Percentiles rank a stretch among this genome's conserved stretches.
These are phyloP conservation scores for Synergus itoensis DNA, from an alignment of 2,888 invertebrate species.

Conservation along the genomic window DNA sequence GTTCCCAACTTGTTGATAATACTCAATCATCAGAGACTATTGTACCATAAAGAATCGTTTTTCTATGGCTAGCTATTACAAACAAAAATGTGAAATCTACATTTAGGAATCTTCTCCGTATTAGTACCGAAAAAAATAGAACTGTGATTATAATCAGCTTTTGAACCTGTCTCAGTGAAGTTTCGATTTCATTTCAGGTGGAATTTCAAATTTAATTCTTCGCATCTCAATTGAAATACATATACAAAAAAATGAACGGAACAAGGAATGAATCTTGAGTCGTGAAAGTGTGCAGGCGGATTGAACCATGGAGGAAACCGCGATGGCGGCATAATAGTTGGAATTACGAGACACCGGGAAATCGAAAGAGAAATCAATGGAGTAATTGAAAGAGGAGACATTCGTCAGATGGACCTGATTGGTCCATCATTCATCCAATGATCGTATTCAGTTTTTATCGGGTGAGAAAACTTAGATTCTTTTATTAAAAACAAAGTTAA, in stretches of 20 bases:
- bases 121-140: neutral
- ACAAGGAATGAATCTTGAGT: constrained; percentile 24
- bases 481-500: neutral
- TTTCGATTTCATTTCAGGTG: neutral
- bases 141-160: neutral
- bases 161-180: neutral
- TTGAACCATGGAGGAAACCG: constrained; percentile 29
- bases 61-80: neutral
- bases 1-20: constrained; percentile 14
- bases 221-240: neutral
- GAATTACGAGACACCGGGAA: constrained; percentile 35
- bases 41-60: constrained; percentile 30
- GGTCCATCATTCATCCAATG: neutral
- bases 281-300: constrained; percentile 35
- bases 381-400: constrained; percentile 35
- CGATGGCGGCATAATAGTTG: constrained; percentile 6
- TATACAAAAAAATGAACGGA: neutral
- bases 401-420: constrained; percentile 3
- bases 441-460: neutral
- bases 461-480: neutral
- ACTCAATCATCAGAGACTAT: constrained; percentile 29
- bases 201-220: constrained; percentile 32
- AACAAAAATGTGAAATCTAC: neutral
- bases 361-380: constrained; percentile 38
- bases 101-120: neutral